Evolutionary conservation across 2,113 vertebrate species (phyloP).

Genomic region (Brachypteracias leptosomus): DNA sequence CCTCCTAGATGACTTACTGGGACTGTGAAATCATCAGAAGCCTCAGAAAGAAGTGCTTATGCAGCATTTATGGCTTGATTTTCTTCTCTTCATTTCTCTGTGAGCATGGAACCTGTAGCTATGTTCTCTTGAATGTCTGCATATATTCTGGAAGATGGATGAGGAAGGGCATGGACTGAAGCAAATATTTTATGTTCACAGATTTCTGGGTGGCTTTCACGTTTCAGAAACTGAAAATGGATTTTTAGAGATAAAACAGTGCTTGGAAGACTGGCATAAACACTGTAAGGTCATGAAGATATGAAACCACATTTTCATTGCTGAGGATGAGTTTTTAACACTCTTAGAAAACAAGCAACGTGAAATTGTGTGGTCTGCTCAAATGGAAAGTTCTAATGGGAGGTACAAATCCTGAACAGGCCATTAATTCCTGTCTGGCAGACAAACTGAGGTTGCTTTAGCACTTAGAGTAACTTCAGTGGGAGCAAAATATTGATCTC

Average conservation of each 20-base stretch:
- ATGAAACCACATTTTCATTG: neutral
- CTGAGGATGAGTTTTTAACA: neutral
- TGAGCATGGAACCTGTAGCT: neutral
- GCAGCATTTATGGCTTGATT: conserved; percentile 32
- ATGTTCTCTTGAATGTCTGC: neutral
- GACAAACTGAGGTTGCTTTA: neutral
- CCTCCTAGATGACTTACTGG: conserved; percentile 69
- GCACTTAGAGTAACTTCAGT: neutral
- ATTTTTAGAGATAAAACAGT: neutral
- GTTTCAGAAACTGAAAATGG: neutral
- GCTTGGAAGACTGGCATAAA: neutral
- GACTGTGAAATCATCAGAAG: conserved; percentile 65
- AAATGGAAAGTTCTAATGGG: neutral
- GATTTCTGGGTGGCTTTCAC: neutral
- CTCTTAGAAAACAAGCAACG: neutral
- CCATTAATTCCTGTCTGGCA: neutral
- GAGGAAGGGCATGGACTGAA: neutral
- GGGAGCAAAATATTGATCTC: conserved; percentile 8
- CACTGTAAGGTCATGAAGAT: neutral
- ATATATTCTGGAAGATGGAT: neutral
- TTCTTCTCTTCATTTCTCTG: conserved; percentile 17
- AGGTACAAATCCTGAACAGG: neutral
- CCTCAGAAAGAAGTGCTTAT: conserved; percentile 64
- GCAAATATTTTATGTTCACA: neutral
- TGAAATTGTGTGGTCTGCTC: neutral